A percentile compares a stretch with the other conserved stretches of the same genome.
These are phyloP conservation scores for Lampris incognitus DNA, from an alignment of 2,113 vertebrate genomes.

Conservation along the genomic window DNA sequence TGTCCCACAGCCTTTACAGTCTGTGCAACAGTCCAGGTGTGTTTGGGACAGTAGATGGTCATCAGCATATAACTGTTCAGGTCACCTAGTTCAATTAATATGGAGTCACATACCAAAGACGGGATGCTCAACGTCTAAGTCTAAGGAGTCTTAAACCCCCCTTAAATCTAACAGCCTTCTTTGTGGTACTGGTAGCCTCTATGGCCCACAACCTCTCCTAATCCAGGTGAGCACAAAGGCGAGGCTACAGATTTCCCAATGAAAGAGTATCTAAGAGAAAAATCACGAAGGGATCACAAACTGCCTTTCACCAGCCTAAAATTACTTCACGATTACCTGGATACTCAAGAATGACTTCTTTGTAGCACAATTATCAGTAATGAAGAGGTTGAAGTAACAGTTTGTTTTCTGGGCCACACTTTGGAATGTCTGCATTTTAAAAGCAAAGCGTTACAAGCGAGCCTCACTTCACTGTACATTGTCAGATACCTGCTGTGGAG, in stretches of 20 bases:
- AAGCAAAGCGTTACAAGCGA: constrained; percentile 14
- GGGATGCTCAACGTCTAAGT: too few species aligned
- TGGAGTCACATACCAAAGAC: too few species aligned
- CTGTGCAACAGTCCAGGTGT: background rate
- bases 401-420: constrained; percentile 24
- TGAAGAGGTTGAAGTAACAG: constrained; percentile 16
- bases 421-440: constrained; percentile 42
- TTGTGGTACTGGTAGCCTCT: too few species aligned
- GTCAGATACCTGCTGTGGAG: background rate
- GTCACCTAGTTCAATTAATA: background rate
- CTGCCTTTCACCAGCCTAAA: background rate
- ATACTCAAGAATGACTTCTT: constrained; percentile 15
- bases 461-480: constrained; percentile 27
- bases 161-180: too few species aligned
- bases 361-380: constrained; percentile 20
- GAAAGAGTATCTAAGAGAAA: too few species aligned
- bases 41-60: background rate
- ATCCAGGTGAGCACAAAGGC: constrained; percentile 2
- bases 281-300: background rate
- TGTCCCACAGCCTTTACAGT: background rate
- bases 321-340: background rate
- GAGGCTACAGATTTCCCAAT: constrained; percentile 12
- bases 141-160: too few species aligned
- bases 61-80: background rate
- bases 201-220: background rate